Percentiles rank a stretch among this genome's conserved stretches.
Conservation (phyloP, 2,797 vertebrate genomes). For the Pagetopsis macropterus region DNA sequence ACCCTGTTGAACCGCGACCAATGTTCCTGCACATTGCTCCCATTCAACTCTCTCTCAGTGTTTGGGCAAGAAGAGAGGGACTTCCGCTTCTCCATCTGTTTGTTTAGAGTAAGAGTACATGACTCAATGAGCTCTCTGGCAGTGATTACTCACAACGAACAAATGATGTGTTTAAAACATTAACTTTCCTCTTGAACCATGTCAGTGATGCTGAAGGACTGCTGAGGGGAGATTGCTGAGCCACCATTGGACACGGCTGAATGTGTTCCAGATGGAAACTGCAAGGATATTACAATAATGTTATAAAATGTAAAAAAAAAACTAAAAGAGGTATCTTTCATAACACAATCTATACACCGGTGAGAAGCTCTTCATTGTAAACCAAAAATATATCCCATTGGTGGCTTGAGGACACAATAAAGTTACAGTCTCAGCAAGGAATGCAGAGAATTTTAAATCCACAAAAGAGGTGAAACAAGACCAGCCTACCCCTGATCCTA, state of each 20-base stretch:
- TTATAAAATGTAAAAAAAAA: slow-evolving; percentile 15
- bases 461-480: slow-evolving; percentile 34
- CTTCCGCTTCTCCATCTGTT: slow-evolving; percentile 74
- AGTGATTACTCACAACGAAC: neutral
- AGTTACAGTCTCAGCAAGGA: slow-evolving; percentile 22
- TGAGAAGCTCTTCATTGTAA: slow-evolving; percentile 11
- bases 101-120: slow-evolving; percentile 47
- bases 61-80: slow-evolving; percentile 30
- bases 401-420: slow-evolving; percentile 2
- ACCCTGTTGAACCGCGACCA: slow-evolving; percentile 61
- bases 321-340: neutral
- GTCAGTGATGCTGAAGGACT: slow-evolving; percentile 81
- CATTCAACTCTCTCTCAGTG: slow-evolving; percentile 36
- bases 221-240: slow-evolving; percentile 44
- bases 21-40: slow-evolving; percentile 48
- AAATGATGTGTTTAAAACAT: slow-evolving; percentile 2
- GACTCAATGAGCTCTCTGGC: slow-evolving; percentile 5
- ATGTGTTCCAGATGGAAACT: slow-evolving; percentile 48
- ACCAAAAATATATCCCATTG: neutral
- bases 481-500: slow-evolving; percentile 72
- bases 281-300: slow-evolving; percentile 28
- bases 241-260: slow-evolving; percentile 25
- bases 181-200: slow-evolving; percentile 85
- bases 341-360: slow-evolving; percentile 14
- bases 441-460: slow-evolving; percentile 58